Base-by-base conservation (phyloP, 2,113 vertebrate genomes). In the Callocephalon fimbriatum region DNA sequence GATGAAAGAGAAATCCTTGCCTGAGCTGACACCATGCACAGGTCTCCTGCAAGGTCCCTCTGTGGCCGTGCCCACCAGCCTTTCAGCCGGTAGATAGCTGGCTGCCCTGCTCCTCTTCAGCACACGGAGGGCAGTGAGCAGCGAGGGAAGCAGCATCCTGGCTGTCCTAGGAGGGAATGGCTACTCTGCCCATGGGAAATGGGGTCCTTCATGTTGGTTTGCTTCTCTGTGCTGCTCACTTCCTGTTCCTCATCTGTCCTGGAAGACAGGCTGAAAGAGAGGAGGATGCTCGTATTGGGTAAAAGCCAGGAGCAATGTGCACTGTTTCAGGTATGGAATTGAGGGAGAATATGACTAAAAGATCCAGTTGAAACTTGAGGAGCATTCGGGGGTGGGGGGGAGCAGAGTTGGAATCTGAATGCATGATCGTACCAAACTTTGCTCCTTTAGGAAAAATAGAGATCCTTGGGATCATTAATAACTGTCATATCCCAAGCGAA, bases 121-220 rank as follows among this genome's bases (percentile, higher is more conserved):
- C 27, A 2, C 0, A 0, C 2, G 0, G 8, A 37, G 9, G 12
- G 6, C 27, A 13, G 26, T 0, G 7, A 35, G 61, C 26, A 9
- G 12, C 0, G 12, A 38, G 32, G 0, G 23, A 5, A 2, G 20
- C 23, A 29, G 9, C 48, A 16, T 10, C 74, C 66, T 3, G 26
- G 22, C 29, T 71, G n/a, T 18, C 3, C 19, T 3, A 21, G 42
- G 10, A 82, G 27, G 9, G 35, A 5, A 9, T 0, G 4, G n/a
- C 22, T 53, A 62, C n/a, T 48, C 67, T 53, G 25, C 15, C 15
- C 3, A 0, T 5, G 20, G 2, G 11, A n/a, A 23, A 23, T 6
- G 10, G 47, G 5, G 32, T 40, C 10, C 0, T 27, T 70, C 0
- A 0, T 16, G 2, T 1, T 32, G 42, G 22, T 40, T 54, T 90